Conservation (phyloP, 2,113 vertebrate species). For the Dipodomys merriami region DNA sequence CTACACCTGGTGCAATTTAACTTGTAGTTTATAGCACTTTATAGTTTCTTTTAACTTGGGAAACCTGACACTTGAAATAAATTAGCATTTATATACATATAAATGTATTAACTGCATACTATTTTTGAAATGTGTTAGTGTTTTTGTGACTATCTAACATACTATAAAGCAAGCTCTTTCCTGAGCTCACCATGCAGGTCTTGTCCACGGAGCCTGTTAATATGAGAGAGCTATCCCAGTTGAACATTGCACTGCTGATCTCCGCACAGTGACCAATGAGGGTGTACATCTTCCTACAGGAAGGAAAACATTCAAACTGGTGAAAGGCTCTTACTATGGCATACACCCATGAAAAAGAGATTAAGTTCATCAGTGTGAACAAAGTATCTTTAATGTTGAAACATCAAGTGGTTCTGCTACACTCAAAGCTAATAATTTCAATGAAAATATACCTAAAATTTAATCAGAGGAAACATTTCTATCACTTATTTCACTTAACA, state of each 20-base stretch:
- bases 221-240: conserved; percentile 95
- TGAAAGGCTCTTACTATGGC: background rate
- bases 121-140: background rate
- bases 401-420: background rate
- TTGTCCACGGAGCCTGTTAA: conserved; percentile 95
- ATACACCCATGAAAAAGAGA: background rate
- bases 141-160: background rate
- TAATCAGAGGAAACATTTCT: background rate
- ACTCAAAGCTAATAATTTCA: background rate
- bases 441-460: background rate
- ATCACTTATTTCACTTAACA: background rate
- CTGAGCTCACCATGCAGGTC: conserved; percentile 91
- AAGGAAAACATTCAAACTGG: background rate
- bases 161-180: background rate
- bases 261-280: conserved; percentile 93
- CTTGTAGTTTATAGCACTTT: background rate
- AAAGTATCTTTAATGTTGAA: background rate
- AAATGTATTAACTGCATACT: background rate
- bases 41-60: background rate
- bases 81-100: background rate
- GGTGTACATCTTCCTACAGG: conserved; percentile 88
- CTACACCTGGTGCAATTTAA: background rate
- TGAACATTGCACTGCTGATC: conserved; percentile 94
- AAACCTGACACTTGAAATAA: background rate
- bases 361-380: no score